Base-by-base conservation (phyloP, 2,797 vertebrate species). In the Mormyrus hasselquistii region DNA sequence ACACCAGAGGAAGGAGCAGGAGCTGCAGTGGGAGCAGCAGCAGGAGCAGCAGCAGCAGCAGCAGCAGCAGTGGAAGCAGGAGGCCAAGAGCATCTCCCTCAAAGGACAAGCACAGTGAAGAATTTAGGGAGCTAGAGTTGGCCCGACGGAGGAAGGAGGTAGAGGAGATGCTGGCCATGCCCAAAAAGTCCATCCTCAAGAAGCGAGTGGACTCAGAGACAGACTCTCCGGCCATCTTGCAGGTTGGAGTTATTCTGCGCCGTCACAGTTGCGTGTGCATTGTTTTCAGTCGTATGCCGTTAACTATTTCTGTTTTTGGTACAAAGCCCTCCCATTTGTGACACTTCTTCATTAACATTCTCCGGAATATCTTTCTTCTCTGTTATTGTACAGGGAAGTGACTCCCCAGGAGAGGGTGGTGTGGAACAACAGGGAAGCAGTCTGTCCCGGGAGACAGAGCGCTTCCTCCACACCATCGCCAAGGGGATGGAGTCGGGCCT, bases 141-240 rank as follows among this genome's bases (percentile, higher is more conserved):
- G 94, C 95, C 50, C 95, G 96, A 59, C 94, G 92, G 82, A 95
- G 93, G 91, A 95, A 96, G 94, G 97, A 98, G 87, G 93, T 98
- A 91, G 95, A 95, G 53, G 96, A 97, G 89, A 93, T 95, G 50
- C 92, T 97, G 89, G 95, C 96, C 41, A 94, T 96, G 93, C 96
- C 98, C 82, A 99, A 97, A 94, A 97, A 98, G 73, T 97, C 97
- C 65, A 96, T 98, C 91, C 93, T 97, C 69, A 97, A 96, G 91
- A 96, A 97, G 90, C 95, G 96, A 3, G 2, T 95, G 41, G 97
- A 97, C 88, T 94, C 95, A 0, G 97, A 97, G 88, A 90, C 93
- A 29, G 96, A 98, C 90, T 96, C 95, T 0, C 94, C 55, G 4
- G 79, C 25, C 22, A 25, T 41, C 73, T 2, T 55, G 19, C 82